Evolutionary conservation across 2,797 vertebrate genomes (phyloP).

Genomic region (Mus caroli): DNA sequence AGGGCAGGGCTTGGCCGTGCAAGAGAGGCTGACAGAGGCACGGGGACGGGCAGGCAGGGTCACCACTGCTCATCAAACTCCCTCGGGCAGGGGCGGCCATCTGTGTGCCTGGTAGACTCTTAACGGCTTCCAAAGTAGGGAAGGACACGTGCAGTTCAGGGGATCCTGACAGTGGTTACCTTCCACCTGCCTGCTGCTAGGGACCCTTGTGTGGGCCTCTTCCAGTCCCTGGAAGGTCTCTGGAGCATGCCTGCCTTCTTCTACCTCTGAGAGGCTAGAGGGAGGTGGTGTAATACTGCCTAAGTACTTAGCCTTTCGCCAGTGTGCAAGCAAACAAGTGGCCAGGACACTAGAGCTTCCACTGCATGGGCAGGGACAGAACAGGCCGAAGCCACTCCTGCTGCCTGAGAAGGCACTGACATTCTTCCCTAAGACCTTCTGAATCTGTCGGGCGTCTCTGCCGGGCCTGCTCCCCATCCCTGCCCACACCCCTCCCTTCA

Average conservation of each 20-base stretch:
- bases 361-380: not conserved
- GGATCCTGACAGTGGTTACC: not conserved
- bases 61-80: not conserved
- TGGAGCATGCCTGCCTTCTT: not conserved
- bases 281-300: slow-evolving; percentile 9
- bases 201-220: not conserved
- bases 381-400: not conserved
- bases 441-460: accelerated
- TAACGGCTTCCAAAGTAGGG: slow-evolving; percentile 6
- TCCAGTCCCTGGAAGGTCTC: not conserved
- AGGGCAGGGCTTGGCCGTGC: slow-evolving; percentile 1
- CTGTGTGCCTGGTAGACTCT: not conserved
- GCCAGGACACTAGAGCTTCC: not conserved
- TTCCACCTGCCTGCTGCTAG: slow-evolving; percentile 8
- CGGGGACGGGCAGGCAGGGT: not conserved
- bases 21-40: slow-evolving; percentile 19
- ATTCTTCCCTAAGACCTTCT: not conserved
- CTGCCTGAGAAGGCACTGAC: not conserved
- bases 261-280: not conserved
- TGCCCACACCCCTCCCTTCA: not conserved
- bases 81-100: not conserved
- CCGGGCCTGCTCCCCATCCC: not conserved
- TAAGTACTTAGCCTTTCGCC: not conserved
- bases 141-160: slow-evolving; percentile 70
- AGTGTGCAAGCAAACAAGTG: not conserved